Conservation (phyloP, 1,140 invertebrate genomes). For the Caerostris extrusa region DNA sequence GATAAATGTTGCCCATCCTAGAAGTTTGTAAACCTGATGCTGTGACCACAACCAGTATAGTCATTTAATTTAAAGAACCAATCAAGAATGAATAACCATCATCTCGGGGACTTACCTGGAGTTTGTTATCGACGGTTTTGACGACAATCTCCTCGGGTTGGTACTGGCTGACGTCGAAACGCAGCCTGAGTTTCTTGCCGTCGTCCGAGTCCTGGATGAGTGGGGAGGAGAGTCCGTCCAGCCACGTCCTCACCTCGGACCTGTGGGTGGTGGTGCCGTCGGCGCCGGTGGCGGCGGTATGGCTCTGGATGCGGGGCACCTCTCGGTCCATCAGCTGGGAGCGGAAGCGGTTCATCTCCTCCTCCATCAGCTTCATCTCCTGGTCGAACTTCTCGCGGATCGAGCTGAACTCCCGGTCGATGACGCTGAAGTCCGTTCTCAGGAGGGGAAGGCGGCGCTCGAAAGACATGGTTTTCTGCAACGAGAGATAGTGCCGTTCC, state of each 20-base stretch:
- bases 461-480: conserved; percentile 57
- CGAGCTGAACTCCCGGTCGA: conserved; percentile 97
- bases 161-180: conserved; percentile 97
- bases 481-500: no score
- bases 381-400: conserved; percentile 97
- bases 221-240: conserved; percentile 93
- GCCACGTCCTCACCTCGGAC: conserved; percentile 85
- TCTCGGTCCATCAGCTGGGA: conserved; percentile 95
- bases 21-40: no score
- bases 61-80: no score
- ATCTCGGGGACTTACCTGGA: conserved; percentile 87
- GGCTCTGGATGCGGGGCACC: conserved; percentile 80
- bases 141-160: conserved; percentile 97
- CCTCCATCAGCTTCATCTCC: conserved; percentile 99
- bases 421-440: conserved; percentile 95
- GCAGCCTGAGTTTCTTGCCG: conserved; percentile 91
- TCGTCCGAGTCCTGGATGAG: conserved; percentile 93
- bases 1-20: no score
- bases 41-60: no score
- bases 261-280: conserved; percentile 71
- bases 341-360: conserved; percentile 98
- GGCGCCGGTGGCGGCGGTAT: conserved; percentile 28
- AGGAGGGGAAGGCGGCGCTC: conserved; percentile 88
- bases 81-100: no score
- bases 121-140: conserved; percentile 97